phyloP scores from a whole-genome alignment of 2,888 invertebrate genomes.

The Anorthoa munda region DNA sequence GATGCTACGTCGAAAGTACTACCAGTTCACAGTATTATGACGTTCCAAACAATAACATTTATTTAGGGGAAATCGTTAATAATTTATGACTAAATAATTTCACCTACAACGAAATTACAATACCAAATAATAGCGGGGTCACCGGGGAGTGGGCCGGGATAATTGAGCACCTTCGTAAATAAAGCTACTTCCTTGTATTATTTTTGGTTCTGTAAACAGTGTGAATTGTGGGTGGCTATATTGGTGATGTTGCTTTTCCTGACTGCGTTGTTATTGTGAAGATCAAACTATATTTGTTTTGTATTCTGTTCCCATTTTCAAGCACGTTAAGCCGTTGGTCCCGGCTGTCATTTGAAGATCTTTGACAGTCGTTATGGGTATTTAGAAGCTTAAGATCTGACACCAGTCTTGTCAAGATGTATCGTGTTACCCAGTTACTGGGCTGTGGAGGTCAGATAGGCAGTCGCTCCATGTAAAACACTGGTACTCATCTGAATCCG shows the following conservation, averaged over 20 bases:
- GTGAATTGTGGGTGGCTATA: background rate
- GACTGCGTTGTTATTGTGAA: constrained; percentile 2
- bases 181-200: background rate
- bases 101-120: constrained; percentile 5
- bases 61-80: background rate
- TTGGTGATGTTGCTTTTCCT: background rate
- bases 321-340: too few relatives aligned
- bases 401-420: too few relatives aligned
- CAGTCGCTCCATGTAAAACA: too few relatives aligned
- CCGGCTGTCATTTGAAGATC: too few relatives aligned
- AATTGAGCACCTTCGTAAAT: constrained; percentile 21
- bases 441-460: too few relatives aligned
- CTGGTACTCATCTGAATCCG: too few relatives aligned
- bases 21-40: background rate
- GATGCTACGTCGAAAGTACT: background rate
- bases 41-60: background rate
- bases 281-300: background rate
- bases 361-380: too few relatives aligned
- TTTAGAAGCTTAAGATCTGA: too few relatives aligned
- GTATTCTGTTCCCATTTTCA: background rate
- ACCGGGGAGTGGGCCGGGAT: background rate
- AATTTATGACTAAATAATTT: constrained; percentile 15
- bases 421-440: too few relatives aligned
- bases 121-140: constrained; percentile 15
- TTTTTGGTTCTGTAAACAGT: constrained; percentile 11